Conservation (phyloP, 2,888 invertebrate genomes). For the Calliphora vomitoria region DNA sequence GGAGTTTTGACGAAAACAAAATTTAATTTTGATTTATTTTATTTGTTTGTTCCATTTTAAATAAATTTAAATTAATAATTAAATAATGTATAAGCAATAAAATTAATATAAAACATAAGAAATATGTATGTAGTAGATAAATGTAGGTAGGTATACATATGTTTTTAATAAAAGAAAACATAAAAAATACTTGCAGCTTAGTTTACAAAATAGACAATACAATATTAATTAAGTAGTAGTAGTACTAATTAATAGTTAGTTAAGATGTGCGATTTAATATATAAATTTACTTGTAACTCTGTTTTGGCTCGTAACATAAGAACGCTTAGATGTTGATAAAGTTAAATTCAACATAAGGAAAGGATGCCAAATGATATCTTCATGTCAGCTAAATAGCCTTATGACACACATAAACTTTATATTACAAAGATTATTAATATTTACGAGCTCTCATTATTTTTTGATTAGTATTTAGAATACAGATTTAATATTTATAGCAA, state of each 20-base stretch:
- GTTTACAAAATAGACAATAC: constrained; percentile 13
- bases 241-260: neutral
- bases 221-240: no score
- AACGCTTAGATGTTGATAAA: no score
- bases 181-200: constrained; percentile 48
- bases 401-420: no score
- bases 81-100: neutral
- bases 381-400: no score
- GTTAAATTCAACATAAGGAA: no score
- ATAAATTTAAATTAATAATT: constrained; percentile 13
- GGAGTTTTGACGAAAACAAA: neutral
- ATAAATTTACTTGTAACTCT: no score
- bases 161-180: constrained; percentile 18
- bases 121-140: neutral
- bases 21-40: constrained; percentile 14
- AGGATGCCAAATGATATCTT: no score
- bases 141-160: neutral
- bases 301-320: no score
- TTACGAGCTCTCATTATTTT: no score
- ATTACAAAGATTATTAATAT: no score
- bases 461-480: no score
- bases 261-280: constrained; percentile 12
- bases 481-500: no score
- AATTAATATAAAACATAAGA: neutral
- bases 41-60: constrained; percentile 21